Evolutionary conservation across 2,113 vertebrate genomes (phyloP).

Genomic region (Oreochromis spilurus): DNA sequence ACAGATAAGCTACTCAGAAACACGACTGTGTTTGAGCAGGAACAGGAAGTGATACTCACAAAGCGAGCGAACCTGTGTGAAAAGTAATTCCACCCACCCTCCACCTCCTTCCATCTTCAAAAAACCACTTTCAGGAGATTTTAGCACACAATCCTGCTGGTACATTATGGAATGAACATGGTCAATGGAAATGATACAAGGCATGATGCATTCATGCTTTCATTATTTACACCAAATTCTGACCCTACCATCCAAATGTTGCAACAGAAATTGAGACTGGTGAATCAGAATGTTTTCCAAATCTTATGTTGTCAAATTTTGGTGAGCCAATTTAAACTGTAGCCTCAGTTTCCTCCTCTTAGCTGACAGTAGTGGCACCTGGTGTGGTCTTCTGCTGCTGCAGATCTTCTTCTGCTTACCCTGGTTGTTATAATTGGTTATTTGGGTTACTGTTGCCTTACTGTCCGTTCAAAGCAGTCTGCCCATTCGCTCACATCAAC

Average conservation of each 20-base stretch:
- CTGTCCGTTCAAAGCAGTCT: neutral
- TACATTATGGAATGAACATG: neutral
- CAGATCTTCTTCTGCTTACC: neutral
- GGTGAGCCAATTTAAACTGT: neutral
- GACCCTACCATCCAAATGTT: neutral
- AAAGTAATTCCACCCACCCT: too few relatives aligned
- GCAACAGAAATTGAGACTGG: neutral
- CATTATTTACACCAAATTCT: neutral
- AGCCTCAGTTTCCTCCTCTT: neutral
- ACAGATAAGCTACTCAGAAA: too few relatives aligned
- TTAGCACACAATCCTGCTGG: neutral
- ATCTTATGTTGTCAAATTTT: neutral
- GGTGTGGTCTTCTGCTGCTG: neutral
- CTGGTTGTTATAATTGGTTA: neutral
- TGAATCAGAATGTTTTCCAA: neutral
- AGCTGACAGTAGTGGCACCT: neutral
- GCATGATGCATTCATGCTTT: neutral
- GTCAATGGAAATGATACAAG: neutral
- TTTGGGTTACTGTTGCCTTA: neutral
- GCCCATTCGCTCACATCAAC: neutral
- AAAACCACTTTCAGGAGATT: neutral
- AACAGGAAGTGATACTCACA: too few relatives aligned
- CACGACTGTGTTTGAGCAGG: too few relatives aligned
- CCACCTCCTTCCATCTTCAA: neutral
- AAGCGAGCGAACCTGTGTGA: too few relatives aligned